These are phyloP conservation scores for Notiomystis cincta DNA, from an alignment of 2,113 vertebrate species.

Conservation along the genomic window DNA sequence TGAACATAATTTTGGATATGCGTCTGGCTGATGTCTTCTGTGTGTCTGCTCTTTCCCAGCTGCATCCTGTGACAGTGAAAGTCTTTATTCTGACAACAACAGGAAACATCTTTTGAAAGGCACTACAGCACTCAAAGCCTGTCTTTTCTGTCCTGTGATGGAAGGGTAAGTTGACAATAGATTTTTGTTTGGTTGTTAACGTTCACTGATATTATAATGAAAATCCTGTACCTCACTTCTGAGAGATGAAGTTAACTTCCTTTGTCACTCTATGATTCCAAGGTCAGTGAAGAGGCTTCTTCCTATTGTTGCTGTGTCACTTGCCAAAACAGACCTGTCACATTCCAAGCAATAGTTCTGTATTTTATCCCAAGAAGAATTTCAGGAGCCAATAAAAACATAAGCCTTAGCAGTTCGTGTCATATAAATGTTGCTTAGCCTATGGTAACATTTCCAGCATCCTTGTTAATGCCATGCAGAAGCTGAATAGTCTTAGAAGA, in stretches of 20 bases:
- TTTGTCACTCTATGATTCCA: neutral
- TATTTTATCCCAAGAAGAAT: neutral
- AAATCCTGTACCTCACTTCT: neutral
- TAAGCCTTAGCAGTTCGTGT: neutral
- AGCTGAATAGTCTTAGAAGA: neutral
- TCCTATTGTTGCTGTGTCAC: neutral
- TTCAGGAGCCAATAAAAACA: neutral
- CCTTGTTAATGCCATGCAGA: neutral
- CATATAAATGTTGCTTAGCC: neutral
- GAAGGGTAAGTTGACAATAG: slow-evolving; percentile 73
- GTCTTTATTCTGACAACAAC: slow-evolving; percentile 65
- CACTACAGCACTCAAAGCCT: slow-evolving; percentile 72
- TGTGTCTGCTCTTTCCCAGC: slow-evolving; percentile 57
- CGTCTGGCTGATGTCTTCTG: neutral
- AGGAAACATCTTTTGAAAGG: slow-evolving; percentile 58
- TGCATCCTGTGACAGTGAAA: slow-evolving; percentile 61
- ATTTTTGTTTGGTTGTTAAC: neutral
- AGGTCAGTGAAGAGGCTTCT: neutral
- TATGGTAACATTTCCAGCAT: neutral
- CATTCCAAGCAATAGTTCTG: neutral
- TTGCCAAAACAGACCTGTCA: neutral
- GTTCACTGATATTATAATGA: neutral
- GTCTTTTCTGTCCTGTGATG: slow-evolving; percentile 76
- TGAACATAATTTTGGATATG: neutral
- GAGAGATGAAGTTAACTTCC: neutral